Evolutionary conservation across 1,140 invertebrate genomes (phyloP).

Genomic region (Portunus trituberculatus): DNA sequence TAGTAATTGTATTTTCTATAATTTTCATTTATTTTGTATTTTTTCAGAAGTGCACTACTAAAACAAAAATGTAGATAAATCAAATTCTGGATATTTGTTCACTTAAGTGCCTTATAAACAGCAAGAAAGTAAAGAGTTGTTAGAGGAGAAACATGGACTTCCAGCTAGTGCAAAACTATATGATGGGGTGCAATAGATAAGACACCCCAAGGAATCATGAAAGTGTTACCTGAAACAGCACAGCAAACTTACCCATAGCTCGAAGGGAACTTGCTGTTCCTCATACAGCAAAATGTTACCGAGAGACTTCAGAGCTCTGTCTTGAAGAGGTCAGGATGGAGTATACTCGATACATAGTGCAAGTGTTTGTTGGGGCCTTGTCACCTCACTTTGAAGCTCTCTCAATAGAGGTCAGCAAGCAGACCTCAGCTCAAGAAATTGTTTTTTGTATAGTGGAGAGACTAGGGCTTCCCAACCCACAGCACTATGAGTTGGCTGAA

Average conservation of each 20-base stretch:
- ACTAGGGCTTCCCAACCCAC: constrained; percentile 85
- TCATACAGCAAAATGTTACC: constrained; percentile 58
- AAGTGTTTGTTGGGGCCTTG: constrained; percentile 93
- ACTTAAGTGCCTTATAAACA: not conserved
- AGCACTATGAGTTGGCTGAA: constrained; percentile 94
- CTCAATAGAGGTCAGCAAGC: constrained; percentile 94
- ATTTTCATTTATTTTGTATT: not conserved
- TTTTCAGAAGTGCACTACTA: not conserved
- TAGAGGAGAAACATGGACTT: not conserved
- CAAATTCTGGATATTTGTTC: not conserved
- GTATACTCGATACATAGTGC: constrained; percentile 74
- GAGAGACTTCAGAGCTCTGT: constrained; percentile 33
- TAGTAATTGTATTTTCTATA: not conserved
- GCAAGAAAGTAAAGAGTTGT: not conserved
- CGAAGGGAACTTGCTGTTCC: constrained; percentile 38
- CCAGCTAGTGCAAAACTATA: not conserved
- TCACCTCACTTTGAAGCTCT: constrained; percentile 94
- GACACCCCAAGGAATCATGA: not conserved
- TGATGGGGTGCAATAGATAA: not conserved
- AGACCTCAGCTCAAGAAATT: constrained; percentile 94
- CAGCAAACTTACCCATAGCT: not conserved
- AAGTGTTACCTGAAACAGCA: constrained; percentile 28
- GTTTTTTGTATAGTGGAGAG: constrained; percentile 92
- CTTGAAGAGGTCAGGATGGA: constrained; percentile 60
- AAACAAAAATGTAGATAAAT: not conserved